Evolutionary conservation across 1,140 invertebrate genomes (phyloP).

Genomic region (Drosophila jambulina): DNA sequence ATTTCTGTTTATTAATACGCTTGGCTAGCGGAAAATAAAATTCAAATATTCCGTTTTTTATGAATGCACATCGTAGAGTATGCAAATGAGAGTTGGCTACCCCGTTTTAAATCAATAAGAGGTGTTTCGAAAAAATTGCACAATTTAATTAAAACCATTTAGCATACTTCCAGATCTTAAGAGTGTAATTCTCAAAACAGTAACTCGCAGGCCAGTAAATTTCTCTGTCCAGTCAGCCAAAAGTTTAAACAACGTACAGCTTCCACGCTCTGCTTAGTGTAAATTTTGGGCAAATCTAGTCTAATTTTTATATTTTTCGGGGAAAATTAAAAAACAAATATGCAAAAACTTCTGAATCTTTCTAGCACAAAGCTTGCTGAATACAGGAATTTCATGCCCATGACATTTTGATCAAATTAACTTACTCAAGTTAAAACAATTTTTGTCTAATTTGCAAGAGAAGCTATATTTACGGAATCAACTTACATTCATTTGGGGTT

Average conservation of each 20-base stretch:
- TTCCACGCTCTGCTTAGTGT: too few relatives aligned
- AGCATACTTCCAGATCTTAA: neutral
- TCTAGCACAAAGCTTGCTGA: neutral
- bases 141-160: constrained; percentile 1
- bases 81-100: constrained; percentile 22
- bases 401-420: neutral
- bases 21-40: constrained; percentile 44
- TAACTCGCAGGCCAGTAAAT: neutral
- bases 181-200: neutral
- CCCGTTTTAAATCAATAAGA: neutral
- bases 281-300: too few relatives aligned
- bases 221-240: too few relatives aligned
- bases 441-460: neutral
- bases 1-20: constrained; percentile 53
- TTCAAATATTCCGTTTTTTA: constrained; percentile 23
- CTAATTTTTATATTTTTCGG: too few relatives aligned
- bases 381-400: too few relatives aligned
- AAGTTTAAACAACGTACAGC: too few relatives aligned
- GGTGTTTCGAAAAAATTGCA: neutral
- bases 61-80: neutral
- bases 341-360: neutral
- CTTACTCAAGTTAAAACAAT: neutral
- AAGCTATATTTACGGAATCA: neutral
- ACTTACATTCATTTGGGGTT: neutral
- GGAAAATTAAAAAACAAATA: too few relatives aligned